phyloP scores from a whole-genome alignment of 2,888 invertebrate species.

The Pristionchus entomophagus region DNA sequence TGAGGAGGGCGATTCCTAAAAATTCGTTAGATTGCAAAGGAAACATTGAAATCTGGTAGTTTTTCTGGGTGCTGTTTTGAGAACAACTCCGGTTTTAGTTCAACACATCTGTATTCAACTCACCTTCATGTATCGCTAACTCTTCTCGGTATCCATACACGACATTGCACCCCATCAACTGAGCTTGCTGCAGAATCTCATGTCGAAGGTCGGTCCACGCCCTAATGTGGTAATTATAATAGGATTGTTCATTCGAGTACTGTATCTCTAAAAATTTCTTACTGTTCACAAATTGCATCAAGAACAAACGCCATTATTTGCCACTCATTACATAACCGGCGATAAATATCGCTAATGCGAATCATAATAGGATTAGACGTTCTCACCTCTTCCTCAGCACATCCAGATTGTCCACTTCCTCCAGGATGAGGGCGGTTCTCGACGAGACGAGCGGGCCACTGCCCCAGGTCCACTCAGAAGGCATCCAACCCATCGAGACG shows the following conservation, averaged over 20 bases:
- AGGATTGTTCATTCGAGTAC: not conserved
- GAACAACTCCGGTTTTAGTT: too few species aligned
- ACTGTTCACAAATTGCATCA: too few species aligned
- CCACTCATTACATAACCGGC: too few species aligned
- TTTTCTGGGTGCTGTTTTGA: too few species aligned
- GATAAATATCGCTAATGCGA: too few species aligned
- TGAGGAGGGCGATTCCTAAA: conserved; percentile 42
- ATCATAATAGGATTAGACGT: too few species aligned
- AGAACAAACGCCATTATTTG: too few species aligned
- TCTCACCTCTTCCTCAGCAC: conserved; percentile 36
- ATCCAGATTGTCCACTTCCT: conserved; percentile 46
- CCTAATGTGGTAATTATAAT: conserved; percentile 72
- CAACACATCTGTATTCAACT: not conserved
- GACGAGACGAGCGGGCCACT: conserved; percentile 37
- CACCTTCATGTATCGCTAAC: conserved; percentile 83
- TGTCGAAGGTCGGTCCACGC: conserved; percentile 98
- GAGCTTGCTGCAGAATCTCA: conserved; percentile 93
- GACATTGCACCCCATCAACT: conserved; percentile 92
- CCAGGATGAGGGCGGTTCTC: conserved; percentile 27
- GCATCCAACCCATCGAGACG: conserved; percentile 31
- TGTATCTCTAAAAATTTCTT: too few species aligned
- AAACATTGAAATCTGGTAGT: too few species aligned
- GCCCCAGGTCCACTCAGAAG: conserved; percentile 33
- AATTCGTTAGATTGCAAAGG: too few species aligned
- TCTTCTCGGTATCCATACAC: conserved; percentile 94